Conservation (phyloP, 2,113 vertebrate genomes). For the Aptenodytes patagonicus region DNA sequence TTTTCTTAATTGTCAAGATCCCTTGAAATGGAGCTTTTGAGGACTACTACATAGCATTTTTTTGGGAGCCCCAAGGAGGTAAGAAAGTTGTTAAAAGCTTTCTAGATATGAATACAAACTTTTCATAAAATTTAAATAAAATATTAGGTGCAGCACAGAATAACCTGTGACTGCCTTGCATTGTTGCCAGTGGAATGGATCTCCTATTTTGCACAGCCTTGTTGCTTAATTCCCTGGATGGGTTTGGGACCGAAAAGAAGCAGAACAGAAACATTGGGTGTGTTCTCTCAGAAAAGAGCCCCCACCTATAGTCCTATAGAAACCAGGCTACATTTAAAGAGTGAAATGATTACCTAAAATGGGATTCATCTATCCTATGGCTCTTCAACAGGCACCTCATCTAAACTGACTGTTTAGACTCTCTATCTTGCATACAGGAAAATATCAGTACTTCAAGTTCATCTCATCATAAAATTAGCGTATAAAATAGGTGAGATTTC, state of each 20-base stretch:
- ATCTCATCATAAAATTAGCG: not conserved
- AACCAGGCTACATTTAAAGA: not conserved
- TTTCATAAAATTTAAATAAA: slow-evolving; percentile 21
- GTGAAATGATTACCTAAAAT: not conserved
- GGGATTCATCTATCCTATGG: not conserved
- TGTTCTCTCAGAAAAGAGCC: not conserved
- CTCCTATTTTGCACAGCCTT: not conserved
- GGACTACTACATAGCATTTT: slow-evolving; percentile 23
- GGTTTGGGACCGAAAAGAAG: not conserved
- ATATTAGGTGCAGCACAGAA: not conserved
- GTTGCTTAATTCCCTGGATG: not conserved
- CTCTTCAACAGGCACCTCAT: not conserved
- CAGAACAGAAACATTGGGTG: not conserved
- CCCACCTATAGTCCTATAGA: not conserved
- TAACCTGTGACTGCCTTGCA: not conserved
- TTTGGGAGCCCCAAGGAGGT: not conserved
- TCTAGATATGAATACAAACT: not conserved
- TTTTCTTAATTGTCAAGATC: slow-evolving; percentile 70
- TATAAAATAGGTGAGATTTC: not conserved
- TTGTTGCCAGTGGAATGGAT: not conserved
- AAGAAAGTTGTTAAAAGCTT: slow-evolving; percentile 45
- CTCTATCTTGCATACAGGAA: not conserved
- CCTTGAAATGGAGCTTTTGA: slow-evolving; percentile 67
- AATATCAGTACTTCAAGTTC: not conserved
- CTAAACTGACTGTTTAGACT: not conserved